Percentiles rank a stretch among this genome's conserved stretches.
phyloP scores from a whole-genome alignment of 2,888 invertebrate genomes.

The Chrysolina americana region DNA sequence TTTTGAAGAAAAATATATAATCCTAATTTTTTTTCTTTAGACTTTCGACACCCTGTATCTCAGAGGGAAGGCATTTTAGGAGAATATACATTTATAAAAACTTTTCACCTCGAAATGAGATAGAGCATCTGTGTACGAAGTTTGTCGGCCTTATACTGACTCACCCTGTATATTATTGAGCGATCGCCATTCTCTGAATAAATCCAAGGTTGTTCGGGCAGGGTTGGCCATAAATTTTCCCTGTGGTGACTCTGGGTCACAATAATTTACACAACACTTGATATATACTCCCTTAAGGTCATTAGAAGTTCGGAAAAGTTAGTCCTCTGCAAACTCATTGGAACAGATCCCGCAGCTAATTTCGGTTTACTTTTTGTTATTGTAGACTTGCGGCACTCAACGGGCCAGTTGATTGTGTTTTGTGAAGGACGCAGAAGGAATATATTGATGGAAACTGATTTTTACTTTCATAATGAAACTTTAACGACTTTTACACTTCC shows the following conservation, averaged over 20 bases:
- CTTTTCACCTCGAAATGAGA: too few relatives aligned
- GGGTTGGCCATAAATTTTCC: slow-evolving; percentile 16
- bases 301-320: slow-evolving; percentile 24
- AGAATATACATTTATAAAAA: too few relatives aligned
- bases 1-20: too few relatives aligned
- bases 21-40: too few relatives aligned
- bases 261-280: slow-evolving; percentile 24
- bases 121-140: too few relatives aligned
- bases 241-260: slow-evolving; percentile 20
- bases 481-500: too few relatives aligned
- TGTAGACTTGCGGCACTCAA: slow-evolving; percentile 10
- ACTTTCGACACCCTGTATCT: too few relatives aligned
- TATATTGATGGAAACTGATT: too few relatives aligned
- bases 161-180: background rate
- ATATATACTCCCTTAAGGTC: slow-evolving; percentile 24
- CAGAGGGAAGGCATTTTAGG: too few relatives aligned
- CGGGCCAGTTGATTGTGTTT: slow-evolving; percentile 15
- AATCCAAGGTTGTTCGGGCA: background rate
- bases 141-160: too few relatives aligned
- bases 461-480: too few relatives aligned
- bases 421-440: background rate
- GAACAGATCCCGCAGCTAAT: slow-evolving; percentile 16
- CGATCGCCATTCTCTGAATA: background rate
- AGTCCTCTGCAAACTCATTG: slow-evolving; percentile 15
- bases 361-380: slow-evolving; percentile 19